Base-by-base conservation (phyloP, 2,113 vertebrate genomes). In the Tychaedon coryphoeus region DNA sequence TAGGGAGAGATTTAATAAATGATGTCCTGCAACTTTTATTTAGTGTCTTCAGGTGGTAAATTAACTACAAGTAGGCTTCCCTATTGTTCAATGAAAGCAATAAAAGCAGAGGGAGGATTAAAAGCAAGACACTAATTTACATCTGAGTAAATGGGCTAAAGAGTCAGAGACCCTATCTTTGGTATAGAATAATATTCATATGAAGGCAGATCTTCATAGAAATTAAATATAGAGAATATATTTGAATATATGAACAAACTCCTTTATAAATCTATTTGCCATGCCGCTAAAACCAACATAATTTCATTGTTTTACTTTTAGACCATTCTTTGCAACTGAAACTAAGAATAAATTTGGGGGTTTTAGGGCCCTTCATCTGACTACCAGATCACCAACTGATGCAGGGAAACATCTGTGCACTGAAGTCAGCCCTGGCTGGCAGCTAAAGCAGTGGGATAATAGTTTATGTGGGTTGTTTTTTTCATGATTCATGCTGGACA, bases 1-100 rank as follows among this genome's bases (percentile, higher is more conserved):
- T 54, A 81, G 7, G 56, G 34, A 75, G 90, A 76, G 71, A 82
- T 86, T 90, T 91, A 85, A 88, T 91, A 78, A 94, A 95, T 83
- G 48, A 96, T n/a, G 36, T 26, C 40, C 53, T 65, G 64, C 72
- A 92, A 91, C 51, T 88, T 95, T 71, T 89, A 84, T 92, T 95
- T 88, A 80, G 77, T 91, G 53, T 80, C 92, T 75, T 95, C 76
- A 90, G 76, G 91, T 90, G 88, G 91, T 94, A 97, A 95, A 96
- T 95, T 94, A 90, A 36, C 69, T 78, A 66, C 60, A 90, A 90
- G 96, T 90, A 71, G 65, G 82, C 40, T 86, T 95, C 78, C 86
- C 91, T 75, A 75, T 96, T 95, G 92, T 92, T 95, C 82, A 58
- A 20, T 77, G 81, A 89, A 85, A 93, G 84, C 75, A 54, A 51